Percentiles rank a stretch among this genome's conserved stretches.
These are phyloP conservation scores for Prionailurus viverrinus DNA, from an alignment of 2,113 vertebrate species.

Conservation along the genomic window DNA sequence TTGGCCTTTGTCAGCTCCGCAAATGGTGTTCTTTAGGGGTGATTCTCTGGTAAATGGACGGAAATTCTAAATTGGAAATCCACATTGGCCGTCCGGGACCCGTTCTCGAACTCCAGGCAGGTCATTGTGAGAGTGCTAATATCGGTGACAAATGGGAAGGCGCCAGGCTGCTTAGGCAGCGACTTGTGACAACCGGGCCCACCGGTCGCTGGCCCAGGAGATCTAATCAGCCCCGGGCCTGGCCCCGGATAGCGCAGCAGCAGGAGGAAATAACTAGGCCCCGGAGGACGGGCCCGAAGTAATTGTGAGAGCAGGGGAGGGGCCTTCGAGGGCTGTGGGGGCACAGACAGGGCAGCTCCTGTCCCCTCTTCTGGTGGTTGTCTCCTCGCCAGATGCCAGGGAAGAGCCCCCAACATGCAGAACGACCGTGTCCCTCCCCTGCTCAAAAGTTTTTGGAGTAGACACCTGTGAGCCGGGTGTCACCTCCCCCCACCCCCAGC, in stretches of 20 bases:
- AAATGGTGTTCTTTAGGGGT: conserved; percentile 75
- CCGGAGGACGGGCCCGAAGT: neutral
- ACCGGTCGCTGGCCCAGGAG: neutral
- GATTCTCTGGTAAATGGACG: conserved; percentile 74
- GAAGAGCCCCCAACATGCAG: neutral
- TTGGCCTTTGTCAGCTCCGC: conserved; percentile 73
- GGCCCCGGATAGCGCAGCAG: neutral
- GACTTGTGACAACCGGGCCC: neutral
- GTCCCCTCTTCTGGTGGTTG: neutral
- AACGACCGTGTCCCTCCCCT: neutral
- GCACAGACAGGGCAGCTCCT: neutral
- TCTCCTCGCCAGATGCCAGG: neutral
- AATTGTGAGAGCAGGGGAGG: neutral
- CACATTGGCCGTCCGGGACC: conserved; percentile 46
- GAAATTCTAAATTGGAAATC: conserved; percentile 76
- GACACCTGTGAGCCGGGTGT: neutral
- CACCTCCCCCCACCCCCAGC: neutral
- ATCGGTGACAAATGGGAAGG: conserved; percentile 65
- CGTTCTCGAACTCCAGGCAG: conserved; percentile 29
- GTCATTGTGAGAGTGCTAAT: neutral
- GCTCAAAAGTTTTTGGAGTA: neutral
- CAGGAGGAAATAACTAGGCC: conserved; percentile 60
- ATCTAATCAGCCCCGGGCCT: conserved; percentile 39
- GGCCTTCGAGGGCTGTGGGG: neutral
- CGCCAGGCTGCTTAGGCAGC: conserved; percentile 64